Conservation (phyloP, 2,888 invertebrate species). For the Eristalis arbustorum region DNA sequence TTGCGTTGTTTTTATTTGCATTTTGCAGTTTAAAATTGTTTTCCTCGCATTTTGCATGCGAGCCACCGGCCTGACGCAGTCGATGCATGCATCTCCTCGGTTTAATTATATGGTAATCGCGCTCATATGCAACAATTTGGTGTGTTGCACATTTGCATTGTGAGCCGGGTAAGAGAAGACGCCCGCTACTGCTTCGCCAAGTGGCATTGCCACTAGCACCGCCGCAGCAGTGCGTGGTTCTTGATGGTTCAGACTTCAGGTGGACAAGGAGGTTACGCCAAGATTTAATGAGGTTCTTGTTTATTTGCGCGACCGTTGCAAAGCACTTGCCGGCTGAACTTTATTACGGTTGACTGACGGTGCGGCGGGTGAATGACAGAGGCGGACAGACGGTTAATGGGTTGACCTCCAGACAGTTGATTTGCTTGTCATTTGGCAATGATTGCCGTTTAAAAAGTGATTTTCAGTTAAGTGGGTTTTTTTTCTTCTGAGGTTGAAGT, state of each 20-base stretch:
- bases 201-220: too few relatives aligned
- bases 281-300: neutral
- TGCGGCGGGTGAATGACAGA: neutral
- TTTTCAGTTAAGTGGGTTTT: too few relatives aligned
- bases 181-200: neutral
- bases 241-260: neutral
- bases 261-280: neutral
- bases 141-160: conserved; percentile 24
- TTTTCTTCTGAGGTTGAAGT: too few relatives aligned
- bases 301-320: neutral
- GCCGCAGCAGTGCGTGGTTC: neutral
- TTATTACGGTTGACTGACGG: neutral
- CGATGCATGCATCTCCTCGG: conserved; percentile 12
- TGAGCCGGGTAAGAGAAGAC: neutral
- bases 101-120: conserved; percentile 57
- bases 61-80: conserved; percentile 3
- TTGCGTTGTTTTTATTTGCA: conserved; percentile 15
- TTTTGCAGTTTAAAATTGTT: conserved; percentile 14
- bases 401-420: neutral
- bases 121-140: conserved; percentile 31
- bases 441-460: too few relatives aligned
- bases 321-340: neutral
- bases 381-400: neutral
- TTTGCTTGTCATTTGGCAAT: neutral
- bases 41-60: conserved; percentile 33